phyloP scores from a whole-genome alignment of 1,140 invertebrate genomes.

The Temnothorax longispinosus region DNA sequence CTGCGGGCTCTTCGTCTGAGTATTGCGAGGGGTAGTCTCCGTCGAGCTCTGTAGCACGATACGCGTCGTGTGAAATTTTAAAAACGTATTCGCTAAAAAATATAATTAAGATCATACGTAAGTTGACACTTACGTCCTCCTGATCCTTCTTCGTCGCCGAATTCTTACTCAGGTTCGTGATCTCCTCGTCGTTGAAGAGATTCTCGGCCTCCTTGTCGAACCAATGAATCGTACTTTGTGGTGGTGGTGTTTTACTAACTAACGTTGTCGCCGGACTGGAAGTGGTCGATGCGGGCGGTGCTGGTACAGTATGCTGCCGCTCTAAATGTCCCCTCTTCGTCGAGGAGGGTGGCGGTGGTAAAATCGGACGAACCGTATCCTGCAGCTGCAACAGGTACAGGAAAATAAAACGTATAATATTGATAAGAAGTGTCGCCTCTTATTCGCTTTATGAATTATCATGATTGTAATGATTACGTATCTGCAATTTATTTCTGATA shows the following conservation, averaged over 20 bases:
- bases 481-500: background rate
- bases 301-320: constrained; percentile 81
- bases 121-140: constrained; percentile 74
- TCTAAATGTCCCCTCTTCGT: constrained; percentile 81
- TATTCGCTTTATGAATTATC: background rate
- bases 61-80: background rate
- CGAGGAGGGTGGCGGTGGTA: constrained; percentile 89
- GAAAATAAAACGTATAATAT: background rate
- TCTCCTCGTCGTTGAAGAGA: constrained; percentile 84
- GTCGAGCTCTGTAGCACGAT: constrained; percentile 52
- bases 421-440: background rate
- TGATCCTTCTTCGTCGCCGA: constrained; percentile 77
- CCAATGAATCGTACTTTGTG: constrained; percentile 83
- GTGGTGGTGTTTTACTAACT: constrained; percentile 84
- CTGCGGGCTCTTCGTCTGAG: constrained; percentile 78
- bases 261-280: constrained; percentile 83
- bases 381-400: constrained; percentile 76
- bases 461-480: background rate
- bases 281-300: constrained; percentile 76
- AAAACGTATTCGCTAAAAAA: background rate
- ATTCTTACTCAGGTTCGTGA: constrained; percentile 73
- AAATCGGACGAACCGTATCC: constrained; percentile 83
- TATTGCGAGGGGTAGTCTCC: constrained; percentile 51
- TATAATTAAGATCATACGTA: background rate
- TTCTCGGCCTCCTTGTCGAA: constrained; percentile 86